Percentiles rank a stretch among this genome's conserved stretches.
Evolutionary conservation across 2,888 invertebrate genomes (phyloP).

Genomic region (Pseudoips prasinana): DNA sequence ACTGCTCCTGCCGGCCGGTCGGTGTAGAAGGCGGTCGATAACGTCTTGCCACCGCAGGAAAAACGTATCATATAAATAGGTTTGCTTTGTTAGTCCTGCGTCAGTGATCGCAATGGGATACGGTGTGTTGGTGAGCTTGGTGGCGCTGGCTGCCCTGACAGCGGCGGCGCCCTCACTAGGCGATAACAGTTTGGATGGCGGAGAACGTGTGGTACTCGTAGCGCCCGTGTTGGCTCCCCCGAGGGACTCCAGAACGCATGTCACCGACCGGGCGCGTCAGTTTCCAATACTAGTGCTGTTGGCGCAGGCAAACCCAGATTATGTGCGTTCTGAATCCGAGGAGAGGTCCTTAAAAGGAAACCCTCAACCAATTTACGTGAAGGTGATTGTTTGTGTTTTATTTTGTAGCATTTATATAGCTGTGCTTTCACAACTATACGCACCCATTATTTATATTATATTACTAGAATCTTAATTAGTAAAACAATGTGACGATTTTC

Average conservation of each 20-base stretch:
- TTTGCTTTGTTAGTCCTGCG: slow-evolving; percentile 59
- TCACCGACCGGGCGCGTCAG: slow-evolving; percentile 62
- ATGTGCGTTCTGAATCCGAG: slow-evolving; percentile 46
- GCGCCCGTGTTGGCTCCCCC: slow-evolving; percentile 72
- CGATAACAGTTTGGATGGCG: slow-evolving; percentile 61
- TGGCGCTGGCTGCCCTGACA: slow-evolving; percentile 51
- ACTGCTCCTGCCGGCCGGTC: slow-evolving; percentile 40
- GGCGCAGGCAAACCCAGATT: slow-evolving; percentile 44
- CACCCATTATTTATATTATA: too few species aligned
- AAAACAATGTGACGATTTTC: too few species aligned
- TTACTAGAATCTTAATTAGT: too few species aligned
- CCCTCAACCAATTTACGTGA: slow-evolving; percentile 63
- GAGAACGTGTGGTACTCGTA: slow-evolving; percentile 60
- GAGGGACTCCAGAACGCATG: slow-evolving; percentile 56
- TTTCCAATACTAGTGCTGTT: slow-evolving; percentile 69
- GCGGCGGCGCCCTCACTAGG: slow-evolving; percentile 53
- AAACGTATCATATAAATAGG: slow-evolving; percentile 71
- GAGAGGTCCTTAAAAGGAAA: slow-evolving; percentile 59
- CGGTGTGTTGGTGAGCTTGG: slow-evolving; percentile 52
- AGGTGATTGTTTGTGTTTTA: slow-evolving; percentile 47
- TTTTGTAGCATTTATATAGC: too few species aligned
- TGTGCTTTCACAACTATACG: too few species aligned
- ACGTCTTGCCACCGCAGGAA: slow-evolving; percentile 58
- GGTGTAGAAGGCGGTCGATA: slow-evolving; percentile 39
- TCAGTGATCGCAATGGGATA: slow-evolving; percentile 72